Percentiles rank a stretch among this genome's conserved stretches.
phyloP scores from a whole-genome alignment of 2,888 invertebrate genomes.

The Cantharis nigra region DNA sequence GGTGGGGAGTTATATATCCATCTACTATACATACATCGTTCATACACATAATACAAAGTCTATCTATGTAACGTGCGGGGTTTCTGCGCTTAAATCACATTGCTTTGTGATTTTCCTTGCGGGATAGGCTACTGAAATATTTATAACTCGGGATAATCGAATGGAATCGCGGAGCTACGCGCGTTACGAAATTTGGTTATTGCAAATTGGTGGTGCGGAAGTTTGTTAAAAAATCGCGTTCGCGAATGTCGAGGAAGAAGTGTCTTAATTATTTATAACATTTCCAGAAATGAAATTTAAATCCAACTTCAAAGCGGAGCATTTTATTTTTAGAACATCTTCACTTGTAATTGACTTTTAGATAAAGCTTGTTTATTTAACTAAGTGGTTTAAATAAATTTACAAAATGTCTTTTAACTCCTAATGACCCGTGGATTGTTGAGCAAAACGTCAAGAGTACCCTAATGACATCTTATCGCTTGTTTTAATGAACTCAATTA shows the following conservation, averaged over 20 bases:
- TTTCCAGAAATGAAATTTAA: background rate
- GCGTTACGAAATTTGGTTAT: background rate
- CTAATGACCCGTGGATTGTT: slow-evolving; percentile 14
- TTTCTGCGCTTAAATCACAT: slow-evolving; percentile 27
- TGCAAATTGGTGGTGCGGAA: background rate
- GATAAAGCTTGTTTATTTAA: slow-evolving; percentile 17
- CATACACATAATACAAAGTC: slow-evolving; percentile 30
- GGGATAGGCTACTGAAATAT: slow-evolving; percentile 13
- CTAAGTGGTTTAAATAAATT: slow-evolving; percentile 16
- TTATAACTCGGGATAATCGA: slow-evolving; percentile 1
- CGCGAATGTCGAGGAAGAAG: background rate
- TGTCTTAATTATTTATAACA: background rate
- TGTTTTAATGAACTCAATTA: slow-evolving; percentile 28
- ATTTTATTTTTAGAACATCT: slow-evolving; percentile 14
- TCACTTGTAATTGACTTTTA: slow-evolving; percentile 9
- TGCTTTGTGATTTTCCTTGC: slow-evolving; percentile 24
- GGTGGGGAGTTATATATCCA: slow-evolving; percentile 29
- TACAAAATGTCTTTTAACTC: slow-evolving; percentile 8
- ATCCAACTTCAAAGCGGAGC: slow-evolving; percentile 10
- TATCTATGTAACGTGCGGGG: slow-evolving; percentile 31
- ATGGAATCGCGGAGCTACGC: background rate
- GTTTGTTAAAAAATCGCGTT: background rate
- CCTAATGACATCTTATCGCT: slow-evolving; percentile 13
- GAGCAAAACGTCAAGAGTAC: slow-evolving; percentile 1
- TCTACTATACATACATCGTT: slow-evolving; percentile 31